Evolutionary conservation across 2,888 invertebrate species (phyloP), one percentile per base, ranked within the genome.

Genomic region (Dicycla oo): DNA sequence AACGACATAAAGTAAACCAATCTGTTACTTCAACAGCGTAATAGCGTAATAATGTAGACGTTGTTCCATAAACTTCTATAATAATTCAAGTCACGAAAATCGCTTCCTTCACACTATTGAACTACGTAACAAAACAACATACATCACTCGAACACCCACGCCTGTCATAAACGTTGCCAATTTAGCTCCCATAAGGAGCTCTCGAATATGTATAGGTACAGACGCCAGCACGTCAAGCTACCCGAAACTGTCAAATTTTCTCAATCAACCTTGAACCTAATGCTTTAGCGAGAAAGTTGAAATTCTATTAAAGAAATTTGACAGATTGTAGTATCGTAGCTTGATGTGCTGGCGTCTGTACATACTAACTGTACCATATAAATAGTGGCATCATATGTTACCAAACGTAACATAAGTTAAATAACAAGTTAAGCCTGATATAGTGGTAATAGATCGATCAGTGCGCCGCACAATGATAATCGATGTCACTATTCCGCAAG

Each of bases 111-210:
- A 71, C 78, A 62, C 61, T 51, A 45, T 57, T 62, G 56, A 61
- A 26, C 72, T 49, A 75, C 26, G 43, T 40, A 45, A 51, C 43
- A 58, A 30, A 66, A 77, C 66, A 80, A 68, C 54, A 60, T 54
- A 68, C 26, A 80, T 75, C 61, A 75, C 73, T 56, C 13, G 11
- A 51, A 64, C 58, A 61, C 62, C 58, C 54, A 60, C 45, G 54
- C 54, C 30, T 67, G 77, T 68, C 78, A 75, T 54, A 61, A 47
- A 45, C 75, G 64, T 30, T 80, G 80, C 80, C 80, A 80, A 78
- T 64, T 64, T 64, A 49, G 63, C 53, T n/a, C 51, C 60, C 51
- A 49, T 51, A 54, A 43, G 51, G 30, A 63, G 34, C 13, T 20
- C 8, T 60, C 54, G 20, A 57, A 61, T 15, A 30, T 15, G 1